Base-by-base conservation (phyloP, 2,888 invertebrate species). In the Stegophylla sp. region DNA sequence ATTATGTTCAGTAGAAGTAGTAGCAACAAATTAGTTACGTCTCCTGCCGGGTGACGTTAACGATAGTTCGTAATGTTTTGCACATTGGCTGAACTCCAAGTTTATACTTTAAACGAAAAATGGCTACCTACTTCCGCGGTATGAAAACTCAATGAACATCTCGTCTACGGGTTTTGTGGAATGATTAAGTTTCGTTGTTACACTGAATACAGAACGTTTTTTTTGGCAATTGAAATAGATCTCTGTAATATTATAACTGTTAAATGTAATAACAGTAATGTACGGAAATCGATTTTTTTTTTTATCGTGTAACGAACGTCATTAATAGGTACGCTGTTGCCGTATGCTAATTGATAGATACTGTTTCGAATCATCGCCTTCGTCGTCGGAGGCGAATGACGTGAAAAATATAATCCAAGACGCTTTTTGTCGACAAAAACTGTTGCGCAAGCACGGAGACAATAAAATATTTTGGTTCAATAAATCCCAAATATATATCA, bases 381-480 rank as follows among this genome's bases (percentile, higher is more conserved):
- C 56, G 56, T n/a, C 51, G 51, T n/a, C 51, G 51, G 1, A 9
- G n/a, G 56, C 20, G n/a, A 53, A 23, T n/a, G 53, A 53, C 53
- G 20, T 53, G 53, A 23, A 53, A n/a, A 53, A 53, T 9, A 9
- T 9, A 9, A 23, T 23, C 7, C 9, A 10, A 53, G 23, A 20
- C 53, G 20, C 53, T 23, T 1, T n/a, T 34, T 9, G 53, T n/a
- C 0, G 20, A 1, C 48, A 43, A 13, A 53, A 4, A 15, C 48
- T 15, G 3, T 9, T n/a, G 51, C n/a, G n/a, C 4, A 0, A 17
- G 7, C 20, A 45, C 56, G 10, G 1, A 12, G 17, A 41, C 12
- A 69, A 51, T 69, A 51, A 69, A 51, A 69, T 69, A 34, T 20
- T 34, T 51, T 34, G 51, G 69, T 51, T 34, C 51, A 51, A 20